Evolutionary conservation across 2,797 vertebrate species (phyloP).

Genomic region (Clarias pachynema): DNA sequence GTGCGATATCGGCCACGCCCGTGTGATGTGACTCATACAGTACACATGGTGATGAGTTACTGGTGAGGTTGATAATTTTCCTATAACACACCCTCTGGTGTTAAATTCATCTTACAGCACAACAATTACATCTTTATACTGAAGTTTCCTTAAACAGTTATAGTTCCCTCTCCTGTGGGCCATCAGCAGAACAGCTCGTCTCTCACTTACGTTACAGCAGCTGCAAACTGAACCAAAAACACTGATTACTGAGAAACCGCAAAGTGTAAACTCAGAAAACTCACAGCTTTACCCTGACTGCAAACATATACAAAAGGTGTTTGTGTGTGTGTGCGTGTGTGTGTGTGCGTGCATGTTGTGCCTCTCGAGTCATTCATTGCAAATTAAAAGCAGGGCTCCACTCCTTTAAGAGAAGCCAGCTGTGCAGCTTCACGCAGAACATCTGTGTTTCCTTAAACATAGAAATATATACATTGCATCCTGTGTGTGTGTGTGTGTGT

Average conservation of each 20-base stretch:
- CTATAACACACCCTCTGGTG: too few species aligned
- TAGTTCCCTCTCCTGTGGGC: neutral
- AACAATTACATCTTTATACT: neutral
- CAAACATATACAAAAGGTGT: neutral
- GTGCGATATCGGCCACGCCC: neutral
- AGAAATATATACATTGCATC: conserved; percentile 16
- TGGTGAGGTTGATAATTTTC: neutral
- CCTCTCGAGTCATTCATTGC: neutral
- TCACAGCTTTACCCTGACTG: too few species aligned
- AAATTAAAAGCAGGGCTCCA: conserved; percentile 22
- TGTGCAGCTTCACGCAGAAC: conserved; percentile 12
- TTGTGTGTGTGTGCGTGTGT: conserved; percentile 14
- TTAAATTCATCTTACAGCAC: neutral
- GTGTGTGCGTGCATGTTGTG: neutral
- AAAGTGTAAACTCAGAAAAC: neutral
- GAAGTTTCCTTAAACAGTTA: too few species aligned
- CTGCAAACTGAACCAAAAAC: neutral
- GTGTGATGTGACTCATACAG: too few species aligned
- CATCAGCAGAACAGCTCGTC: too few species aligned
- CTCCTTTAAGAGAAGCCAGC: conserved; percentile 2
- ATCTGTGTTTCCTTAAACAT: conserved; percentile 17
- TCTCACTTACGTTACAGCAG: neutral
- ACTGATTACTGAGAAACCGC: neutral
- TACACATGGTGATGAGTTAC: neutral
- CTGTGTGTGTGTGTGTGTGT: neutral